phyloP scores from a whole-genome alignment of 2,888 invertebrate genomes.

The Euzophera pinguis region DNA sequence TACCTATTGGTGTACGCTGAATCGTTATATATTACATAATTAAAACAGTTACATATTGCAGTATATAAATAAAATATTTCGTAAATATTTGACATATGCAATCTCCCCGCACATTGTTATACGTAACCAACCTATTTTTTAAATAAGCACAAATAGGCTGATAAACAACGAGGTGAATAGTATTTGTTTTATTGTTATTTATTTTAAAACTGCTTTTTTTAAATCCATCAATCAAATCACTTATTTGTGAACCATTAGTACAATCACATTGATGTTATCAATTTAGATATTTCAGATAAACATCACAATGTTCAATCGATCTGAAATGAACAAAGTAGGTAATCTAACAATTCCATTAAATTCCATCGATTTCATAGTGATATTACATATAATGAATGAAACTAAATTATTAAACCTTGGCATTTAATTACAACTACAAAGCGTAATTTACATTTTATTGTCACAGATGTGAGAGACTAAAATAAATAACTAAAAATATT shows the following conservation, averaged over 20 bases:
- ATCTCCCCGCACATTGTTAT: too few relatives aligned
- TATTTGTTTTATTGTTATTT: too few relatives aligned
- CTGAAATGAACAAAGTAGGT: not conserved
- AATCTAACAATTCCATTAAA: not conserved
- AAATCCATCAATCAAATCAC: too few relatives aligned
- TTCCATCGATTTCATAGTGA: not conserved
- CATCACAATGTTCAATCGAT: not conserved
- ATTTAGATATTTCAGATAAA: too few relatives aligned
- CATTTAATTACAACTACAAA: conserved; percentile 69
- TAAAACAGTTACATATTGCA: too few relatives aligned
- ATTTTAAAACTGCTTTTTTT: too few relatives aligned
- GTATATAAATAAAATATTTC: not conserved
- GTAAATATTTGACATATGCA: not conserved
- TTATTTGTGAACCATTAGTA: too few relatives aligned
- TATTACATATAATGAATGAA: not conserved
- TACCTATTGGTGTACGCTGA: not conserved
- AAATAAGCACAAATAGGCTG: too few relatives aligned
- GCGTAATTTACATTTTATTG: conserved; percentile 77
- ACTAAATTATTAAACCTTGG: conserved; percentile 52
- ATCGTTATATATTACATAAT: too few relatives aligned
- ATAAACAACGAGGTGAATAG: too few relatives aligned
- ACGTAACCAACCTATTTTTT: too few relatives aligned
- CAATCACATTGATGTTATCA: too few relatives aligned
- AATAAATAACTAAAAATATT: conserved; percentile 40
- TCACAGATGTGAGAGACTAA: conserved; percentile 73